phyloP scores from a whole-genome alignment of 2,888 invertebrate species.

The Matsumyia berberina region DNA sequence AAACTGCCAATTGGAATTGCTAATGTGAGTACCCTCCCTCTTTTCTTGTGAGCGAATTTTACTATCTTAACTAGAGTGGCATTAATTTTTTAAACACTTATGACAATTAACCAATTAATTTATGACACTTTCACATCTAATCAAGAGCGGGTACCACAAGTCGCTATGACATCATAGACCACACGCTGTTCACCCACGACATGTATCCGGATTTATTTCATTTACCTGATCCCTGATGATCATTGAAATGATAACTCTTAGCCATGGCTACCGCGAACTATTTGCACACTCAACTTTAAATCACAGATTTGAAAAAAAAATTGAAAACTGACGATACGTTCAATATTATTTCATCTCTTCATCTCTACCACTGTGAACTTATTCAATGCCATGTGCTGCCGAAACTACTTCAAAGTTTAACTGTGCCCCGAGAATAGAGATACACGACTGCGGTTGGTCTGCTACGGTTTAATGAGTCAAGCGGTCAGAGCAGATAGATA shows the following conservation, averaged over 20 bases:
- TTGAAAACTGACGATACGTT: not conserved
- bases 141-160: not conserved
- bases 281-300: not conserved
- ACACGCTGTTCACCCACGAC: conserved; percentile 23
- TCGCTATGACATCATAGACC: conserved; percentile 28
- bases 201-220: conserved; percentile 2
- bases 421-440: conserved; percentile 12
- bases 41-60: not conserved
- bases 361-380: not conserved
- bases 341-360: conserved; percentile 18
- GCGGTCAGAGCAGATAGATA: not conserved
- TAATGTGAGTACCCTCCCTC: not conserved
- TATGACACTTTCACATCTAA: conserved; percentile 15
- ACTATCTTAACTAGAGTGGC: not conserved
- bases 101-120: conserved; percentile 62
- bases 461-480: conserved; percentile 10
- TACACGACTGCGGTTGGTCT: conserved; percentile 6
- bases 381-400: conserved; percentile 35
- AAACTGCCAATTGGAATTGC: not conserved
- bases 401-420: conserved; percentile 41
- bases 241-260: conserved; percentile 37
- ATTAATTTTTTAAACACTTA: conserved; percentile 9
- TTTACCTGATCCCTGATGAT: conserved; percentile 53
- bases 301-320: not conserved
- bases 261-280: conserved; percentile 23